These are phyloP conservation scores for Chaitophorus viminalis DNA, from an alignment of 2,888 invertebrate genomes.

Conservation along the genomic window DNA sequence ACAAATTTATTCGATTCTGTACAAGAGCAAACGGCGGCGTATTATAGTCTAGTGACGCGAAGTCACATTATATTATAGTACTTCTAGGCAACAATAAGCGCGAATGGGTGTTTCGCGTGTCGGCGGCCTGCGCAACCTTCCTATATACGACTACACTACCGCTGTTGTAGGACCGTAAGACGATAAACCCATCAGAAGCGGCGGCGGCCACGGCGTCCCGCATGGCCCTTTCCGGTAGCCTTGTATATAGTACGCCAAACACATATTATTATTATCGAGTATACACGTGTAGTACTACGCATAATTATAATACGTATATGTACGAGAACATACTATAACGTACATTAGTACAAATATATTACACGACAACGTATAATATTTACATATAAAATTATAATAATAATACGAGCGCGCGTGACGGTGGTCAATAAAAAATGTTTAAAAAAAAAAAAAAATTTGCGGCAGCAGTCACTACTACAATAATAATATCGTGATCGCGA, in stretches of 20 bases:
- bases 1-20: no score
- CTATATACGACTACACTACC: not conserved
- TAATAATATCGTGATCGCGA: conserved; percentile 11
- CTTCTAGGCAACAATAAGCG: not conserved
- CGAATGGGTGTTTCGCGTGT: not conserved
- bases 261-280: conserved; percentile 29
- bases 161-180: conserved; percentile 27
- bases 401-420: conserved; percentile 32
- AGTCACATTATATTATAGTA: not conserved
- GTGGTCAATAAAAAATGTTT: conserved; percentile 42
- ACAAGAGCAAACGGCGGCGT: not conserved
- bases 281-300: conserved; percentile 36
- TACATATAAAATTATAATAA: conserved; percentile 20
- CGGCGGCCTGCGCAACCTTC: not conserved
- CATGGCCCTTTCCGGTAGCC: conserved; percentile 61
- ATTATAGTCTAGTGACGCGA: not conserved
- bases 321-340: no score
- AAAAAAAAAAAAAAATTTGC: not conserved
- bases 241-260: conserved; percentile 23
- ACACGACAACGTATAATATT: not conserved
- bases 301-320: not conserved
- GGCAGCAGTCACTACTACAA: not conserved
- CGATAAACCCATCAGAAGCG: conserved; percentile 57
- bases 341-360: no score
- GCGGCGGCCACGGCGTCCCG: conserved; percentile 48